phyloP scores from a whole-genome alignment of 2,888 invertebrate species.

The Pterobdella sp. region DNA sequence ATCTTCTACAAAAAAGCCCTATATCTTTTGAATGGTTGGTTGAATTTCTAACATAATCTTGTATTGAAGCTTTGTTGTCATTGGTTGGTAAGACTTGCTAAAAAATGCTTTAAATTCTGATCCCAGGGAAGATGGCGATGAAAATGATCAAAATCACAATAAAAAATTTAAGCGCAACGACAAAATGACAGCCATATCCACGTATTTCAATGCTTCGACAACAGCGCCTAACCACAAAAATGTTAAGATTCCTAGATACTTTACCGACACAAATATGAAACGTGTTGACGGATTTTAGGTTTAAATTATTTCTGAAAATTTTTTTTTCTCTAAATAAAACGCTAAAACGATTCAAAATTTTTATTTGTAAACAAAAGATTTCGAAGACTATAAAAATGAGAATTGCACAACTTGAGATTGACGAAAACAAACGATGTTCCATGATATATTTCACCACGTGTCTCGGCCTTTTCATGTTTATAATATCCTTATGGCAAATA shows the following conservation, averaged over 20 bases:
- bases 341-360: not conserved
- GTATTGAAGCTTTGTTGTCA: not conserved
- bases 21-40: conserved; percentile 53
- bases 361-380: not conserved
- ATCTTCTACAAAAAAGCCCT: conserved; percentile 64
- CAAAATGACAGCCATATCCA: conserved; percentile 1
- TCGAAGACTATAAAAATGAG: not conserved
- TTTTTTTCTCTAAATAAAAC: not conserved
- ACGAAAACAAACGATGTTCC: not conserved
- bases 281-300: not conserved
- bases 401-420: not conserved
- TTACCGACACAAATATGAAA: not conserved
- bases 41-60: not conserved
- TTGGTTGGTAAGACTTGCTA: not conserved
- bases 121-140: conserved; percentile 18
- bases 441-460: not conserved
- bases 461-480: not conserved
- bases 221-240: not conserved
- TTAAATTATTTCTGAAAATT: no score
- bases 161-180: not conserved
- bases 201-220: not conserved
- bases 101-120: not conserved
- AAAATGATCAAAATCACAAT: not conserved
- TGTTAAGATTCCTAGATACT: not conserved
- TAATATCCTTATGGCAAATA: not conserved